phyloP scores from a whole-genome alignment of 2,113 vertebrate species.

The Chionomys nivalis region DNA sequence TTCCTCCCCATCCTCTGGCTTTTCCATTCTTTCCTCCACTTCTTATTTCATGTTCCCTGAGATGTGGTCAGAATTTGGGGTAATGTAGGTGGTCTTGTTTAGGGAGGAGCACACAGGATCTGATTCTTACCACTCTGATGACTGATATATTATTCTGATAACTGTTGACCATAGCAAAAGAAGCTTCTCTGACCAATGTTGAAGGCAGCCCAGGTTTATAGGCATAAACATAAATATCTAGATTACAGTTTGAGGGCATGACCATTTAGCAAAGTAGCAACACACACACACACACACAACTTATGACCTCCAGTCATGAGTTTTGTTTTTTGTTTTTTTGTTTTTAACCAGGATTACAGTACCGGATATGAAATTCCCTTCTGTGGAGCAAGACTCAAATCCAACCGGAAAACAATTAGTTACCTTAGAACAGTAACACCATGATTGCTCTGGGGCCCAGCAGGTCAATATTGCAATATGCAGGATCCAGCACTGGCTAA shows the following conservation, averaged over 20 bases:
- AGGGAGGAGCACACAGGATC: neutral
- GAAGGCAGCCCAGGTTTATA: neutral
- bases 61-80: neutral
- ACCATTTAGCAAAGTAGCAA: neutral
- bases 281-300: too few relatives aligned
- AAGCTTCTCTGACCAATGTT: neutral
- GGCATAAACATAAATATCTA: neutral
- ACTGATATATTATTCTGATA: neutral
- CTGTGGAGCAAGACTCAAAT: neutral
- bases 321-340: neutral
- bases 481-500: neutral
- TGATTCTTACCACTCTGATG: neutral
- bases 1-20: neutral
- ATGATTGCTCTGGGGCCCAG: neutral
- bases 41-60: neutral
- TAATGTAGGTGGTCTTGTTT: neutral
- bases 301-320: neutral
- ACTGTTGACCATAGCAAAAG: neutral
- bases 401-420: neutral
- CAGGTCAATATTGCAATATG: neutral
- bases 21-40: neutral
- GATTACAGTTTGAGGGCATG: neutral
- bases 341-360: neutral
- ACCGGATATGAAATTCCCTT: neutral
- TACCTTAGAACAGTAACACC: neutral